phyloP scores from a whole-genome alignment of 2,113 vertebrate species.

The Dendrocopos noguchii region DNA sequence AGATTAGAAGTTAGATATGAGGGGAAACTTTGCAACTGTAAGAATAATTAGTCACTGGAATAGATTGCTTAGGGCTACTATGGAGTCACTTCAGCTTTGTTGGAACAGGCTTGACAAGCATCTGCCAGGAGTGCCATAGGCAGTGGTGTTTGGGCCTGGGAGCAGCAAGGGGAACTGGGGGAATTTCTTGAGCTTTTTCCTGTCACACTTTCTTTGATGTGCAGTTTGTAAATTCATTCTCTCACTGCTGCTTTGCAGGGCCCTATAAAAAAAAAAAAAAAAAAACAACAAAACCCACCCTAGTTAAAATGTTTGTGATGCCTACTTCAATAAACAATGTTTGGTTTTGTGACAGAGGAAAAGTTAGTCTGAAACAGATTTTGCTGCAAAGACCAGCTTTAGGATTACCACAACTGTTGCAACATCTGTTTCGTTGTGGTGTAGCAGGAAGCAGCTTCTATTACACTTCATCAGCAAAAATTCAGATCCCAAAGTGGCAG shows the following conservation, averaged over 20 bases:
- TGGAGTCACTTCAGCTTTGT: background rate
- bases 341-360: background rate
- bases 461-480: constrained; percentile 67
- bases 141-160: background rate
- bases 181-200: background rate
- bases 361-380: background rate
- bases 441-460: constrained; percentile 57
- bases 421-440: constrained; percentile 38
- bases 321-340: background rate
- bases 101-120: background rate
- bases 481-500: constrained; percentile 37
- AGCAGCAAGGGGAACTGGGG: background rate
- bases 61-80: background rate
- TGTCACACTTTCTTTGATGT: background rate
- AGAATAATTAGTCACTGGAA: background rate
- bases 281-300: background rate
- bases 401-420: background rate
- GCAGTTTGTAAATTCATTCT: background rate
- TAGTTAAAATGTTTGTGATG: background rate
- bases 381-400: background rate
- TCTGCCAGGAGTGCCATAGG: background rate
- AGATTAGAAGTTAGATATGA: background rate
- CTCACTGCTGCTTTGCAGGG: background rate
- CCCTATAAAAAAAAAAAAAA: background rate
- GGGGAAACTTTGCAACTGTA: background rate